Base-by-base conservation (phyloP, 2,888 invertebrate species). In the Sabatieria punctata region DNA sequence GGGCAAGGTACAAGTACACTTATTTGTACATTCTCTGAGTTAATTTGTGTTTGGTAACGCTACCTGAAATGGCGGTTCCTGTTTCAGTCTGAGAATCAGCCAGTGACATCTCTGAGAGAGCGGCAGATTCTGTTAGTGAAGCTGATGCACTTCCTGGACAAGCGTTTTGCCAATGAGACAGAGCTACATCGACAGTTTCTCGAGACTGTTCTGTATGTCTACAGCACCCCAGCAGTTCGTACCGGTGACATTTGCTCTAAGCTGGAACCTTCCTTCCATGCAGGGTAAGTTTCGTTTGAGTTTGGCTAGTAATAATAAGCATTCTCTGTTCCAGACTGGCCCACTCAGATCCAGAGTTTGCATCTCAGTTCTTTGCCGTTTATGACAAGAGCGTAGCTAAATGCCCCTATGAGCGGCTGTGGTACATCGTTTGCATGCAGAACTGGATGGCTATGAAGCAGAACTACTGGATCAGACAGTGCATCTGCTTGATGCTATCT, bases 381-480 rank as follows among this genome's bases (percentile, higher is more conserved):
- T 85, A 88, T 65, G 88, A 93, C 68, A 77, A 76, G 22, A 86
- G 85, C 40, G 85, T 93, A 73, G 74, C 80, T 19, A 23, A 13
- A 3, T 13, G 81, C 19, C 71, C 91, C 15, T 83, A 84, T 63
- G 91, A 91, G 60, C 74, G 93, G 1, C 70, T 93, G 15, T 30
- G 30, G 39, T 95, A 93, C 65, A 85, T 93, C 41, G 77, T 85
- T 11, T 85, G 86, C 66, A 85, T 86, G 8, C 93, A 95, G 67
- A 89, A 88, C 65, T 95, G 95, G 95, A 89, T 93, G 59, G 79
- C 84, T 1, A 91, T 95, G 67, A 86, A 86, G 0, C 79, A 82
- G 1, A 86, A 93, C 65, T 95, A 83, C 67, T 97, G 95, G 95
- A 86, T 95, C 56, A 91, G 91, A 63, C 93, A 93, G 65, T 88